Evolutionary conservation across 1,140 invertebrate genomes (phyloP), one percentile per base, ranked within the genome.

Genomic region (Thaumetopoea pityocampa): DNA sequence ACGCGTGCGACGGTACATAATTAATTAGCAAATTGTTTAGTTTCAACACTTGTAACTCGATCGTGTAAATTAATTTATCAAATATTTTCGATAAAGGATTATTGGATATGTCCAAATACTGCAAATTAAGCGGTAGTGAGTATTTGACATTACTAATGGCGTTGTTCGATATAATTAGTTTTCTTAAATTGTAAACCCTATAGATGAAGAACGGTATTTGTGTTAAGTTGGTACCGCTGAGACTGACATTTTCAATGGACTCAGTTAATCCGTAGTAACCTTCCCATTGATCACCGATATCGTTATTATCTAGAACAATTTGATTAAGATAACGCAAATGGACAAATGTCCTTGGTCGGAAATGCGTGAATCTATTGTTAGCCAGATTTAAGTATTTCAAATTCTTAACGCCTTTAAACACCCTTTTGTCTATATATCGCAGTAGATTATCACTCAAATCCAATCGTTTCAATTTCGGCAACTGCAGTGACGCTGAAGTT

Each of bases 391-490:
- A 57, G 61, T 78, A 78, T 47, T 87, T 67, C 24, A 89, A 58
- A 33, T 85, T 80, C 0, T 55, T 60, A 3, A 88, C 42, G 15
- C 63, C 54, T 37, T 71, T 67, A 45, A 88, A 88, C 0, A 81
- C 58, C 12, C 77, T 78, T 55, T 51, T 51, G 33, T 84, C 63
- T 17, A 89, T 54, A n/a, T 36, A 61, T 36, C 74, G 63, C 10
- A 89, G 44, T 42, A 63, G 33, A 57, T 89, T 89, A 23, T 81
- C 52, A 28, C 79, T 88, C 26, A 89, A 69, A 68, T 89, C 87
- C 30, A 89, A 59, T 23, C 80, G 63, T 60, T 77, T 85, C 5
- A 89, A 52, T 18, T 69, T 56, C 7, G 82, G 67, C 22, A 88
- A 57, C 14, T 67, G 57, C 1, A 81, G 50, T 8, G 81, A 53